These are phyloP conservation scores for Dendrocincla fuliginosa DNA, from an alignment of 2,797 vertebrate genomes.

Conservation along the genomic window DNA sequence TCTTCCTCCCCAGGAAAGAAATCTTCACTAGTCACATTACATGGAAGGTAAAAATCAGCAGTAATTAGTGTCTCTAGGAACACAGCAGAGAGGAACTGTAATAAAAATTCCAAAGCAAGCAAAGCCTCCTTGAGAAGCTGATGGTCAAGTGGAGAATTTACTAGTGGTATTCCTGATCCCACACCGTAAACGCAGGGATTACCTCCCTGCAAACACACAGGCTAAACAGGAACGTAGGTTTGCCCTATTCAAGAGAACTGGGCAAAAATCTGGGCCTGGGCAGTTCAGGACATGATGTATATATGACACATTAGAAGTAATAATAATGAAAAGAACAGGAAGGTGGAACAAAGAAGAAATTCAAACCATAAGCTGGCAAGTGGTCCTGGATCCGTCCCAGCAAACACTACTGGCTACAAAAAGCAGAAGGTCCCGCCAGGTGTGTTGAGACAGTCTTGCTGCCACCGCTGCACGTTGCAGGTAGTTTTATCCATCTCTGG, in stretches of 20 bases:
- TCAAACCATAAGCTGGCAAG: slow-evolving; percentile 53
- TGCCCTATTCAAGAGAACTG: not conserved
- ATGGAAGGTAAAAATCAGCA: slow-evolving; percentile 28
- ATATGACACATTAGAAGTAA: slow-evolving; percentile 19
- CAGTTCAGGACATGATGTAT: not conserved
- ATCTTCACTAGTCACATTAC: slow-evolving; percentile 14
- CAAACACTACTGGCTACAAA: slow-evolving; percentile 42
- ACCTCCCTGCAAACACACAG: not conserved
- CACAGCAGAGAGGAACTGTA: not conserved
- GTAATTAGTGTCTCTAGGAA: not conserved
- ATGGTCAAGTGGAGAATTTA: not conserved
- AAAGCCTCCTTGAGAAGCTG: slow-evolving; percentile 6
- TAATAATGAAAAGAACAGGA: not conserved
- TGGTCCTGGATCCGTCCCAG: slow-evolving; percentile 56
- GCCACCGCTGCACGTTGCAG: not conserved
- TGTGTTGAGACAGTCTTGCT: not conserved
- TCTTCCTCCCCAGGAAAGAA: not conserved
- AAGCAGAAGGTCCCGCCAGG: slow-evolving; percentile 8
- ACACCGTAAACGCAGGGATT: not conserved
- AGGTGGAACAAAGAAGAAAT: slow-evolving; percentile 40
- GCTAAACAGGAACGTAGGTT: not conserved
- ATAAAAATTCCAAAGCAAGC: slow-evolving; percentile 40
- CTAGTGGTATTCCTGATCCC: not conserved
- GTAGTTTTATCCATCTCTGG: not conserved
- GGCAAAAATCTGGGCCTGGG: not conserved